Evolutionary conservation across 92 coral and sea anemone species (phyloP), one percentile per base, ranked within the genome.

Genomic region (Siderastrea siderea): DNA sequence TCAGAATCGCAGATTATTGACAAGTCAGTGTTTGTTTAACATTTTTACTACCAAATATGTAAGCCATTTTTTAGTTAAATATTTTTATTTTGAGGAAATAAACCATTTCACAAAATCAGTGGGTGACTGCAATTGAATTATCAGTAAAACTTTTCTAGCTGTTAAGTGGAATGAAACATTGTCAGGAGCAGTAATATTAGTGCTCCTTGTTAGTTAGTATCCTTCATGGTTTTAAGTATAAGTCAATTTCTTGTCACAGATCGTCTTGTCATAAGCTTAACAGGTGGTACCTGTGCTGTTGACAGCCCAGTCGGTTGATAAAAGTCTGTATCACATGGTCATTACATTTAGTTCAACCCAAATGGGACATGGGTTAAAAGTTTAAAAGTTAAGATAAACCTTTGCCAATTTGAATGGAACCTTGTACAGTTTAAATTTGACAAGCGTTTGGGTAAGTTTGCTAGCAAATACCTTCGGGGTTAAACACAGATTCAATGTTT

Each of bases 231-330:
- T 16, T 58, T 7, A 59, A 59, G 54, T 67, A 19, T 68, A 7
- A 44, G 74, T 16, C 5, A 15, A 54, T 69, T 15, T 3, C 75
- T 53, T 16, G 15, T 65, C 17, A 11, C 45, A 65, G 68, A 79
- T 38, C 73, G 6, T 16, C 48, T 81, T 81, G 66, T 69, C 76
- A 44, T 9, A 54, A 5, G 13, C 4, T 7, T 12, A 45, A 14
- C 85, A 81, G 85, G 85, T 81, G 43, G 11, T 45, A 81, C 85
- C 85, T 52, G 85, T 50, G 44, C 17, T 46, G 11, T 52, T 80
- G 74, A 66, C 63, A 1, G 14, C 9, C 8, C 9, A 15, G 75
- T 50, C 66, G 48, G 19, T 65, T 38, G 50, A 7, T 14, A 49
- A 61, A 47, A 49, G 47, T 17, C 4, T 67, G 71, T 61, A 16